Evolutionary conservation across 37 sponge, comb jelly and placozoan genomes (phyloP), one percentile per base, ranked within the genome.

Genomic region (Spongilla lacustris): DNA sequence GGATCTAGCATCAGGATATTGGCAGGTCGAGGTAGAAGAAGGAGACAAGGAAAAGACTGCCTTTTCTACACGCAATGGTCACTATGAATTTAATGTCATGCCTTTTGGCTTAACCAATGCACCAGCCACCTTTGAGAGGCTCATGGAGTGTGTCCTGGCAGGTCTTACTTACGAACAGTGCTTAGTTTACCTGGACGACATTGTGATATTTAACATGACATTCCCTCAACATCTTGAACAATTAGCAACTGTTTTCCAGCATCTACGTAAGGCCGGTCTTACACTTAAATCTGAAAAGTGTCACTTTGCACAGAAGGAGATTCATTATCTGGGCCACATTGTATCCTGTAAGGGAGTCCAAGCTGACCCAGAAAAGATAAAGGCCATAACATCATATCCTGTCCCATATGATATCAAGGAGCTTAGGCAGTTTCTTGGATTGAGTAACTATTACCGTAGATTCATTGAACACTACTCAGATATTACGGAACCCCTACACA

Each of bases 1-100:
- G 19, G 91, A 91, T 41, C 73, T 91, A 0, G 87, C 87, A n/a
- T 81, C 87, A 17, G 87, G 87, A 2, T 91, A 81, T 37, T 86
- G 91, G 91, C 91, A 91, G 70, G 80, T 91, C 0, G 32, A 66
- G 14, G 24, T 89, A 24, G 72, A 86, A 19, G 77, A 35, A 25
- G 26, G 11, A 0, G 48, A 24, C 41, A 70, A 81, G 41, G 87
- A 80, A 69, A 91, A 91, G 76, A 86, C 91, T 22, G 91, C 91
- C 0, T 91, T 91, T 35, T 33, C 68, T 66, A 91, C 91, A 21
- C 73, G 73, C 17, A 35, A 86, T 28, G 87, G 91, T 26, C 41
- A 78, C 2, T 91, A 58, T 76, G 83, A 91, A 67, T 91, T 83
- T 17, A 83, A 83, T 73, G 66, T 71, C 29, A 38, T 83, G 81